phyloP scores from a whole-genome alignment of 2,888 invertebrate genomes.

The Helobdella robusta region DNA sequence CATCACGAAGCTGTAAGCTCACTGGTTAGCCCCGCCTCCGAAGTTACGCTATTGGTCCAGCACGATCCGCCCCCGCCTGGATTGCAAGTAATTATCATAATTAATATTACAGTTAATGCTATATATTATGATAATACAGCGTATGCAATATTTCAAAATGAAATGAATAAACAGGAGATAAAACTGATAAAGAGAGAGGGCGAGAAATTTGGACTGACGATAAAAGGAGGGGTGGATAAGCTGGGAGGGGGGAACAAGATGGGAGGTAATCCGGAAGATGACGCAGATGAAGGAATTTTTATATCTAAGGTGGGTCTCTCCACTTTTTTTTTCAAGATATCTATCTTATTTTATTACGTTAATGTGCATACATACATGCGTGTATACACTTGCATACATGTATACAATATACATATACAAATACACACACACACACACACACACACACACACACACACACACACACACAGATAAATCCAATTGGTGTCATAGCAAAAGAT shows the following conservation, averaged over 20 bases:
- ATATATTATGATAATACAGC: not conserved
- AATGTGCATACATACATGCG: no score
- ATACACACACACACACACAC: no score
- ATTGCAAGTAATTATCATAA: constrained; percentile 62
- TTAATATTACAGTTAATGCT: not conserved
- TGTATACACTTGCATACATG: no score
- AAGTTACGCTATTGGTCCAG: constrained; percentile 69
- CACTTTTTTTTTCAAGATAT: no score
- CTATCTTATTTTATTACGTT: no score
- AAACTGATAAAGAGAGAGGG: constrained; percentile 71
- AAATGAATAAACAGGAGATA: constrained; percentile 61
- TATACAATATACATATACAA: no score
- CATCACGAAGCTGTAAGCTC: constrained; percentile 90
- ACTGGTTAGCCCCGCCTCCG: constrained; percentile 63
- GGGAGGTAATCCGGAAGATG: constrained; percentile 52
- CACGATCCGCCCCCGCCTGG: constrained; percentile 89
- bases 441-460: no score
- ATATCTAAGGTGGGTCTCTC: constrained; percentile 59
- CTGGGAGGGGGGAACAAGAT: constrained; percentile 49
- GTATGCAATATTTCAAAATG: not conserved
- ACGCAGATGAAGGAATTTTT: constrained; percentile 55
- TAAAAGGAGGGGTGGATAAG: constrained; percentile 54
- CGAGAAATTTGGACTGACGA: constrained; percentile 58
- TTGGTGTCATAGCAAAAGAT: constrained; percentile 81
- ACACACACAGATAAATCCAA: constrained; percentile 66